These are phyloP conservation scores for Paramuricea clavata DNA, from an alignment of 92 coral and sea anemone species.

Conservation along the genomic window DNA sequence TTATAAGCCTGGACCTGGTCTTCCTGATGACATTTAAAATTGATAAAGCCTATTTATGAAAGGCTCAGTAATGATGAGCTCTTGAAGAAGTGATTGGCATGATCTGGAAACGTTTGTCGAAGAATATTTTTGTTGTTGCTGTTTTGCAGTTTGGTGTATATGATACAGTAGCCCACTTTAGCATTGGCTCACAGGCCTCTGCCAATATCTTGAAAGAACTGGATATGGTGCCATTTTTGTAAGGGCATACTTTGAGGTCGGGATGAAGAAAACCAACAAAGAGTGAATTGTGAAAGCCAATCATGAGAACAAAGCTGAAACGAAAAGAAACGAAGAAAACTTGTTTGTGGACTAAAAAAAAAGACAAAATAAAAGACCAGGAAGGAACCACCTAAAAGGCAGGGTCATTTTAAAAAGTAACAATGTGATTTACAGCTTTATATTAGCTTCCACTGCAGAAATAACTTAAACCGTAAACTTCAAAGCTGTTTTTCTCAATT, in stretches of 20 bases:
- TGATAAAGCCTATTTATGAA: constrained; percentile 30
- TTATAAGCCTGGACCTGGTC: constrained; percentile 33
- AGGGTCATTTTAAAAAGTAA: constrained; percentile 18
- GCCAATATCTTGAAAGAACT: constrained; percentile 25
- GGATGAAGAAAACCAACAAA: not conserved
- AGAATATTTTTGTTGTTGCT: constrained; percentile 39
- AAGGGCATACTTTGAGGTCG: constrained; percentile 21
- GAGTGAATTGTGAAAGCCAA: constrained; percentile 3
- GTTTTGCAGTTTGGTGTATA: constrained; percentile 43
- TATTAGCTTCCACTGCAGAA: too few species aligned
- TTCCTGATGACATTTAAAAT: constrained; percentile 22
- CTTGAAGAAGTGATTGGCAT: constrained; percentile 47
- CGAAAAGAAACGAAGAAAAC: constrained; percentile 17
- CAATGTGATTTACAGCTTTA: too few species aligned
- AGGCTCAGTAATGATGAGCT: constrained; percentile 40
- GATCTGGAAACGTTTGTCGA: constrained; percentile 42
- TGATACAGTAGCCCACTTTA: constrained; percentile 56
- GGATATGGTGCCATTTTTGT: constrained; percentile 18
- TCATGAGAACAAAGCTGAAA: not conserved
- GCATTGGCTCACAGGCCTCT: constrained; percentile 27
- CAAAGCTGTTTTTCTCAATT: too few species aligned
- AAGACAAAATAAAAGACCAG: constrained; percentile 30
- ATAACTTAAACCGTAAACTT: too few species aligned
- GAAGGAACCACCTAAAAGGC: constrained; percentile 36
- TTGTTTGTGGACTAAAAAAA: constrained; percentile 33